Evolutionary conservation across 1,140 invertebrate genomes (phyloP).

Genomic region (Euwallacea similis): DNA sequence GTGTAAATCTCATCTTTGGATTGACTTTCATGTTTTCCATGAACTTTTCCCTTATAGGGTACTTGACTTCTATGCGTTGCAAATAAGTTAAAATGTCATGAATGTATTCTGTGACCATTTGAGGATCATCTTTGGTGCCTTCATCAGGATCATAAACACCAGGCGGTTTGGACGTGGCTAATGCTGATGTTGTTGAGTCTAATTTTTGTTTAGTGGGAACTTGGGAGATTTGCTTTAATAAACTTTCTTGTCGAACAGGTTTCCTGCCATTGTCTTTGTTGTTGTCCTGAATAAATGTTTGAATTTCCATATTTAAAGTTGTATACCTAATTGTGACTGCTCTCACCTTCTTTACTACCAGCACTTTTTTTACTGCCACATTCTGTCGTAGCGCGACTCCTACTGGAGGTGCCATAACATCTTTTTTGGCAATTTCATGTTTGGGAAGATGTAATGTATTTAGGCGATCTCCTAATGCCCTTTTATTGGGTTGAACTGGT

Average conservation of each 20-base stretch:
- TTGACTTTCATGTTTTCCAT: constrained; percentile 70
- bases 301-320: too few species aligned
- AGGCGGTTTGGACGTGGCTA: constrained; percentile 1
- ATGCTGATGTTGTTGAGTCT: not conserved
- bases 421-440: not conserved
- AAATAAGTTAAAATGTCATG: constrained; percentile 86
- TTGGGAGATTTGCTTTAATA: constrained; percentile 21
- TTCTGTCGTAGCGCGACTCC: not conserved
- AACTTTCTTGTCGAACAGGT: not conserved
- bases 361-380: not conserved
- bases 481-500: not conserved
- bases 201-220: not conserved
- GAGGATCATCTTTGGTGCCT: constrained; percentile 72
- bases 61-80: constrained; percentile 68
- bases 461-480: not conserved
- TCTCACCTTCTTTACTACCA: too few species aligned
- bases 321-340: too few species aligned
- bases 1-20: constrained; percentile 82
- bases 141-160: constrained; percentile 59
- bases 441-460: not conserved
- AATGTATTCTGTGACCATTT: constrained; percentile 78
- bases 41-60: constrained; percentile 64
- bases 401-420: not conserved
- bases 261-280: too few species aligned
- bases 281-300: too few species aligned